A percentile compares a stretch with the other conserved stretches of the same genome.
Evolutionary conservation across 2,113 vertebrate genomes (phyloP).

Genomic region (Sprattus sprattus): DNA sequence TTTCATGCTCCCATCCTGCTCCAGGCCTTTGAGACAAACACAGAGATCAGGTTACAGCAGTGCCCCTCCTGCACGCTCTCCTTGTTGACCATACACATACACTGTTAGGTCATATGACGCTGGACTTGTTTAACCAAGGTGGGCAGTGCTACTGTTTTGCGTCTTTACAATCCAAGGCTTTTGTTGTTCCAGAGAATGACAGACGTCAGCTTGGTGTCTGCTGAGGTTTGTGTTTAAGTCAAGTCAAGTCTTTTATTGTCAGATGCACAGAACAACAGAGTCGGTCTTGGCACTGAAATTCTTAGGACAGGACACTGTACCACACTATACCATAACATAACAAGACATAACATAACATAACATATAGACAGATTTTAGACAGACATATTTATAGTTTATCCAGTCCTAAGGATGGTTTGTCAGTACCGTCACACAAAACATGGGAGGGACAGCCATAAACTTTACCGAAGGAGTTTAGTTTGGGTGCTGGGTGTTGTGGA

Average conservation of each 20-base stretch:
- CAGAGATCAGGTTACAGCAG: not conserved
- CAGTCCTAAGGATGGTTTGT: not conserved
- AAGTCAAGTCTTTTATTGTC: no score
- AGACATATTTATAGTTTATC: no score
- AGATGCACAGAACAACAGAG: no score
- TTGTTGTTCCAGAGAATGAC: constrained; percentile 4
- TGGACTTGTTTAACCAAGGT: constrained; percentile 20
- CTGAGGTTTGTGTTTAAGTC: not conserved
- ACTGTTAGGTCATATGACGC: not conserved
- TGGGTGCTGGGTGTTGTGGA: not conserved
- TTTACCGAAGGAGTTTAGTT: not conserved
- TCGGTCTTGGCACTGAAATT: no score
- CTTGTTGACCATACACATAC: not conserved
- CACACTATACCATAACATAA: no score
- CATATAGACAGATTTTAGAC: no score
- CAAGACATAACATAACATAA: no score
- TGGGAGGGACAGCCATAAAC: no score
- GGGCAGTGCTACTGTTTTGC: constrained; percentile 17
- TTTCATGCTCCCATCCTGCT: constrained; percentile 16
- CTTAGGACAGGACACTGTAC: no score
- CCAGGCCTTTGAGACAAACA: constrained; percentile 23
- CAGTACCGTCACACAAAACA: not conserved
- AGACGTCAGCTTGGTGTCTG: not conserved
- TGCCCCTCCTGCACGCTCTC: not conserved
- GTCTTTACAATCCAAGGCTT: constrained; percentile 3